Conservation (phyloP, 1,140 invertebrate species). For the Megalonaias nervosa region DNA sequence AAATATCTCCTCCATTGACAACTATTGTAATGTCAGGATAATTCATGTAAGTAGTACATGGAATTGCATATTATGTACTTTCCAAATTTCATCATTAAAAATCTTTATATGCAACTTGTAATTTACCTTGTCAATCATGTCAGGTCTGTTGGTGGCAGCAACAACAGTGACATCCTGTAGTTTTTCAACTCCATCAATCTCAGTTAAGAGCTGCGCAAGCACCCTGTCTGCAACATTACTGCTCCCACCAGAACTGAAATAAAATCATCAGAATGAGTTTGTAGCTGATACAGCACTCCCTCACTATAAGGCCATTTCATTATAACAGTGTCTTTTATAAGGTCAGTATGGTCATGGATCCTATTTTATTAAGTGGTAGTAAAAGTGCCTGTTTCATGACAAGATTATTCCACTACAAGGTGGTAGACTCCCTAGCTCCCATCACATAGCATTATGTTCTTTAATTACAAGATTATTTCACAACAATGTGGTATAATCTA, state of each 20-base stretch:
- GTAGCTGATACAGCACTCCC: no score
- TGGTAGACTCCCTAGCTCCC: no score
- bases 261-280: background rate
- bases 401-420: no score
- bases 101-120: background rate
- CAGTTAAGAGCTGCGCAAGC: conserved; percentile 97
- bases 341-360: no score
- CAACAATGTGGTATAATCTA: no score
- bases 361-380: no score
- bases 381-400: no score
- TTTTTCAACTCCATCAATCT: conserved; percentile 99
- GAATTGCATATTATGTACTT: background rate
- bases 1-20: background rate
- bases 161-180: conserved; percentile 97
- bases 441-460: no score
- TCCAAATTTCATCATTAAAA: background rate
- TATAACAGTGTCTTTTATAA: no score
- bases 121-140: conserved; percentile 87
- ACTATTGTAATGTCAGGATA: background rate
- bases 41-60: background rate
- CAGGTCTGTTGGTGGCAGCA: conserved; percentile 97
- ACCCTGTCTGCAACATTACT: conserved; percentile 95
- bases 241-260: conserved; percentile 66
- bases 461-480: no score
- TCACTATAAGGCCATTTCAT: no score